These are phyloP conservation scores for Atrina japonica DNA, from an alignment of 2,888 invertebrate species.

Conservation along the genomic window DNA sequence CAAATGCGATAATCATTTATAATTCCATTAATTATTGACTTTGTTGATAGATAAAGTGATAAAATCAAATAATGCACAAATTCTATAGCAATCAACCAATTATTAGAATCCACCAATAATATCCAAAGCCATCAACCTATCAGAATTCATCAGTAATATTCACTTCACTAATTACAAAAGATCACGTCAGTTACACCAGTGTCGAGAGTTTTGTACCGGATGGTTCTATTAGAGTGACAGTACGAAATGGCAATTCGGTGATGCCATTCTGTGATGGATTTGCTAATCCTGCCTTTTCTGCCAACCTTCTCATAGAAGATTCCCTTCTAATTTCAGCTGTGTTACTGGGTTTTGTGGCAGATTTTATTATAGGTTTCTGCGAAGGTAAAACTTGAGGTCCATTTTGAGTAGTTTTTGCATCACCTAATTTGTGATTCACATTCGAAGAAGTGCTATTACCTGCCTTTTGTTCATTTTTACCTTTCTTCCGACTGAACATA, in stretches of 20 bases:
- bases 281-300: slow-evolving; percentile 18
- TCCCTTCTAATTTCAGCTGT: background rate
- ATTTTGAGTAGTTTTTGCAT: background rate
- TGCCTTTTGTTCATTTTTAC: slow-evolving; percentile 9
- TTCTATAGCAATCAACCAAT: no score
- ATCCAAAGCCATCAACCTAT: no score
- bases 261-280: slow-evolving; percentile 14
- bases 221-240: slow-evolving; percentile 27
- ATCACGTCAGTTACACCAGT: slow-evolving; percentile 18
- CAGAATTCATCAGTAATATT: no score
- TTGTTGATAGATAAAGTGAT: no score
- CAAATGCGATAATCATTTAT: no score
- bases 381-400: slow-evolving; percentile 17
- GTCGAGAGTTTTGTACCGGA: slow-evolving; percentile 40
- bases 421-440: background rate
- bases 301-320: slow-evolving; percentile 13
- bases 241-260: slow-evolving; percentile 32
- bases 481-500: slow-evolving; percentile 41
- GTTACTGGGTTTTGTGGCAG: slow-evolving; percentile 3
- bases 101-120: no score
- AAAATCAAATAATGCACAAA: no score
- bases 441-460: background rate
- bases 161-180: no score
- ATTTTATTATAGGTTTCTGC: slow-evolving; percentile 32
- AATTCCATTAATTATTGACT: no score